Base-by-base conservation (phyloP, 1,140 invertebrate genomes). In the Ladona fulva region DNA sequence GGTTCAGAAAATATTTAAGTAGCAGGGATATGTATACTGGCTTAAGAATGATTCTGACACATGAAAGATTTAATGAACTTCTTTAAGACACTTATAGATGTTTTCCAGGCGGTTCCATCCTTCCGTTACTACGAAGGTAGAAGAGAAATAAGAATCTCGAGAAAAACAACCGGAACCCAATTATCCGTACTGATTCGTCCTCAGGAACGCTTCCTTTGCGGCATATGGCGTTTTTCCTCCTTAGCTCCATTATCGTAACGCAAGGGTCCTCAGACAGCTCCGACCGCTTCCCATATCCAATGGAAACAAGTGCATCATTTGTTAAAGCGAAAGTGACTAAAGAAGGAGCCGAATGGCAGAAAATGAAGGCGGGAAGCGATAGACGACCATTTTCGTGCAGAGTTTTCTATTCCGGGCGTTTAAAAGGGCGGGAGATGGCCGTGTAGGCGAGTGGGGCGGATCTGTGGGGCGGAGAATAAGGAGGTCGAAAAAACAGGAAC, bases 401-500 rank as follows among this genome's bases (percentile, higher is more conserved):
- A 19, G 44, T 22, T 16, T 66, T 66, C 52, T 66, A 66, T 66
- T 66, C 52, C 74, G 74, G 37, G 75, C 66, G 73, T 25, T 24
- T 24, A 52, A 52, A 10, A 19, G 44, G 44, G 44, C 44, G 52
- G 52, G 52, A 78, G 76, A 52, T 79, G 78, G 44, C 80, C 29
- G 80, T 79, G 79, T 76, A 75, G 78, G 22, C 77, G 74, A 16
- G 44, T 6, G 44, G 74, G 25, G 74, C 52, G 37, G 77, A 25
- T 75, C 24, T 25, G 44, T 73, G 22, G 76, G 25, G 77, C 37
- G 75, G 75, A 77, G 79, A 77, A 74, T 78, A 76, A 80, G 82
- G 78, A 76, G 78, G 78, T 77, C 78, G 81, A 76, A 42, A 76
- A 42, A 25, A 42, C 19, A 42, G 77, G 79, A 80, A 77, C 78